phyloP scores from a whole-genome alignment of 2,113 vertebrate genomes.

The Nanger granti region DNA sequence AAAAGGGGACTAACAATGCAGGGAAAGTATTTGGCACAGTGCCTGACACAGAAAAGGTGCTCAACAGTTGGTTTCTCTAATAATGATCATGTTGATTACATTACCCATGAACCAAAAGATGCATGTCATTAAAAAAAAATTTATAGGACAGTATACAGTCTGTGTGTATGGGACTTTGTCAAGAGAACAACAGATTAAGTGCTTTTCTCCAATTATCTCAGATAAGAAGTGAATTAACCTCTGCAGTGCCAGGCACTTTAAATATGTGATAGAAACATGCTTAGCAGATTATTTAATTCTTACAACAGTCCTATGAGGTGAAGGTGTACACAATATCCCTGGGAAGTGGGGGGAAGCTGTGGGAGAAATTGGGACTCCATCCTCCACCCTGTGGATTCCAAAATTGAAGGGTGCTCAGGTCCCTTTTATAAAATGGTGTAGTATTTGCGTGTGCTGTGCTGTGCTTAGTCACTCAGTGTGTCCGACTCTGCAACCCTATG shows the following conservation, averaged over 20 bases:
- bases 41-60: neutral
- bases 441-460: neutral
- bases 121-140: neutral
- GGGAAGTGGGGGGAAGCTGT: neutral
- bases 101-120: neutral
- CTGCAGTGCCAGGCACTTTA: neutral
- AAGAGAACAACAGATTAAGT: neutral
- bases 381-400: neutral
- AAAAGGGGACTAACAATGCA: neutral
- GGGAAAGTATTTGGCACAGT: neutral
- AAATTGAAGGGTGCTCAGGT: neutral
- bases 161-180: neutral
- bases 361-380: neutral
- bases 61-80: neutral
- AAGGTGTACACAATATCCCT: neutral
- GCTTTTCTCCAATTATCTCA: neutral
- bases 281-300: neutral
- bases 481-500: fast-evolving
- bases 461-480: neutral
- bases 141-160: neutral
- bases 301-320: neutral
- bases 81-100: neutral
- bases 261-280: neutral
- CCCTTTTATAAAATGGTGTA: neutral
- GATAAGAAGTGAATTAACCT: neutral